A percentile compares a stretch with the other conserved stretches of the same genome.
phyloP scores from a whole-genome alignment of 2,888 invertebrate species.

The Cenopis cana region DNA sequence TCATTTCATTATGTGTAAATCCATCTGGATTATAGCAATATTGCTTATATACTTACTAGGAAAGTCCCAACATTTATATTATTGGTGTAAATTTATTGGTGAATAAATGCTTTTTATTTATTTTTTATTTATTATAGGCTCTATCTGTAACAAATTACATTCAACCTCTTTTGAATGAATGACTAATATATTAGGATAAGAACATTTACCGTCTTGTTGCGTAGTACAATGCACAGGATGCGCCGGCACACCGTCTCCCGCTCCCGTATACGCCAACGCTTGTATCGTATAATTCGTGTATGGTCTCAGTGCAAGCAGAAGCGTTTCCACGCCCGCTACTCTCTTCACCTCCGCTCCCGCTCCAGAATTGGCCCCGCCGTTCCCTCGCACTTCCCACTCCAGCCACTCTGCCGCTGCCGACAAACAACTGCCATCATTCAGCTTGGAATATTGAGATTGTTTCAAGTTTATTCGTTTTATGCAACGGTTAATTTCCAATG shows the following conservation, averaged over 20 bases:
- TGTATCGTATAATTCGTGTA: conserved; percentile 95
- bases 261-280: conserved; percentile 93
- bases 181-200: too few species aligned
- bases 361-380: conserved; percentile 59
- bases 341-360: conserved; percentile 89
- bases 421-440: conserved; percentile 83
- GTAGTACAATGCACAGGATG: conserved; percentile 92
- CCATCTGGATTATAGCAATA: too few species aligned
- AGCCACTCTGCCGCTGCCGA: conserved; percentile 82
- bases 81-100: too few species aligned
- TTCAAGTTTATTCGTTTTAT: conserved; percentile 42
- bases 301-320: conserved; percentile 91
- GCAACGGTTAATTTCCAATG: conserved; percentile 41
- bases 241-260: conserved; percentile 93
- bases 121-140: too few species aligned
- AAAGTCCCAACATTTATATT: too few species aligned
- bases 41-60: too few species aligned
- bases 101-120: too few species aligned
- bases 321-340: conserved; percentile 91
- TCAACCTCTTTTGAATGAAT: too few species aligned
- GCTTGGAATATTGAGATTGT: conserved; percentile 63
- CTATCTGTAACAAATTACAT: neutral
- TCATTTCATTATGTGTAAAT: too few species aligned
- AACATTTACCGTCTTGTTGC: conserved; percentile 91
- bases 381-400: conserved; percentile 79